Percentiles rank a stretch among this genome's conserved stretches.
Conservation (phyloP, 2,888 invertebrate genomes). For the Agrotis exclamationis region DNA sequence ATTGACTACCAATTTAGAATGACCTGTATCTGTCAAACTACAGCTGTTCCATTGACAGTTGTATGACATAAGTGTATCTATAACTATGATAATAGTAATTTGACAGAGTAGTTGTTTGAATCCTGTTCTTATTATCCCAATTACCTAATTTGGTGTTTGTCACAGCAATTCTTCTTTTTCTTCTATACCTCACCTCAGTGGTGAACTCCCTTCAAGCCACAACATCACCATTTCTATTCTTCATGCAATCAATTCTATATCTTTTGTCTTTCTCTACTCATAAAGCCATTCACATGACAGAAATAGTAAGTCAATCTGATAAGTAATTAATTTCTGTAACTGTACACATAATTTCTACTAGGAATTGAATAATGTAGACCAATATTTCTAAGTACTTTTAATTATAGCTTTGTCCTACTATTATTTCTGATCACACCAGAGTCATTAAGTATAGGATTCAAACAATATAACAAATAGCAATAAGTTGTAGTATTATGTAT, state of each 20-base stretch:
- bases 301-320: neutral
- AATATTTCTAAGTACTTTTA: neutral
- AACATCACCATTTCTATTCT: too few species aligned
- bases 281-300: too few species aligned
- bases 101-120: too few species aligned
- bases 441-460: slow-evolving; percentile 7
- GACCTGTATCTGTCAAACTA: neutral
- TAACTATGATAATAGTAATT: too few species aligned
- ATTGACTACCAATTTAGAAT: neutral
- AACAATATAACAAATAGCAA: slow-evolving; percentile 24
- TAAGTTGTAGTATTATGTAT: slow-evolving; percentile 16
- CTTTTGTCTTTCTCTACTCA: too few species aligned
- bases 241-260: too few species aligned
- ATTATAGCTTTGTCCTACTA: neutral
- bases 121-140: too few species aligned
- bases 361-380: neutral
- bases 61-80: too few species aligned
- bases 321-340: neutral
- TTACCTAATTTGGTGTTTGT: too few species aligned
- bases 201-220: too few species aligned
- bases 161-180: too few species aligned
- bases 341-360: neutral
- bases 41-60: neutral
- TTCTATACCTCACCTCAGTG: too few species aligned
- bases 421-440: slow-evolving; percentile 9